These are phyloP conservation scores for Entomobrya proxima DNA, from an alignment of 2,888 invertebrate genomes.

Conservation along the genomic window DNA sequence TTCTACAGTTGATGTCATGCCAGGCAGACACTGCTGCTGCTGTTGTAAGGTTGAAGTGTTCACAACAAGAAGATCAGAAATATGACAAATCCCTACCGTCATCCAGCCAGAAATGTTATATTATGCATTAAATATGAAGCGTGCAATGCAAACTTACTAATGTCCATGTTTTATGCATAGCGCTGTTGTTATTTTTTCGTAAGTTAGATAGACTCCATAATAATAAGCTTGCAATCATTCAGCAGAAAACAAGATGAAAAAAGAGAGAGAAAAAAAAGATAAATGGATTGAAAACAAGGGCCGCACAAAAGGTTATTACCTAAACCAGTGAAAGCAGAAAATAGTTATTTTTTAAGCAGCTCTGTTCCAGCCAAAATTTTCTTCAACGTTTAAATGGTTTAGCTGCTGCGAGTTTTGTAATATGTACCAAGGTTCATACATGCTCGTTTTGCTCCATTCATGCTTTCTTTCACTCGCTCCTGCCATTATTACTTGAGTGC, in stretches of 20 bases:
- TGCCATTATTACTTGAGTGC: constrained; percentile 38
- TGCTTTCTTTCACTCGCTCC: not conserved
- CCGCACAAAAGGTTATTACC: too few species aligned
- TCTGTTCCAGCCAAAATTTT: not conserved
- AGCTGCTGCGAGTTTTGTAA: constrained; percentile 12
- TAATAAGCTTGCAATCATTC: not conserved
- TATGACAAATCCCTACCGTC: not conserved
- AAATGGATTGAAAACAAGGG: constrained; percentile 38
- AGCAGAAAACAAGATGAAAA: constrained; percentile 9
- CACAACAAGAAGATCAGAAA: too few species aligned
- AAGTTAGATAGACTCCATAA: constrained; percentile 29
- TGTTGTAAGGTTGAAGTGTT: too few species aligned
- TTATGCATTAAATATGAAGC: constrained; percentile 49
- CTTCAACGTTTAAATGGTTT: not conserved
- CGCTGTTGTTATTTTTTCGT: not conserved
- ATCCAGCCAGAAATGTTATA: not conserved
- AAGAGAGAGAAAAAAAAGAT: not conserved
- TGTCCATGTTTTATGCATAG: constrained; percentile 33
- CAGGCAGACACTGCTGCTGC: too few species aligned
- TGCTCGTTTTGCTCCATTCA: constrained; percentile 7
- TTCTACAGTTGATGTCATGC: too few species aligned
- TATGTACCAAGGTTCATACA: too few species aligned
- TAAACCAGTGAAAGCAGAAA: too few species aligned
- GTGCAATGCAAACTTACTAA: constrained; percentile 15
- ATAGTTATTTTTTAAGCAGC: too few species aligned